Evolutionary conservation across 92 coral and sea anemone genomes (phyloP).

Genomic region (Zoanthus gigantus): DNA sequence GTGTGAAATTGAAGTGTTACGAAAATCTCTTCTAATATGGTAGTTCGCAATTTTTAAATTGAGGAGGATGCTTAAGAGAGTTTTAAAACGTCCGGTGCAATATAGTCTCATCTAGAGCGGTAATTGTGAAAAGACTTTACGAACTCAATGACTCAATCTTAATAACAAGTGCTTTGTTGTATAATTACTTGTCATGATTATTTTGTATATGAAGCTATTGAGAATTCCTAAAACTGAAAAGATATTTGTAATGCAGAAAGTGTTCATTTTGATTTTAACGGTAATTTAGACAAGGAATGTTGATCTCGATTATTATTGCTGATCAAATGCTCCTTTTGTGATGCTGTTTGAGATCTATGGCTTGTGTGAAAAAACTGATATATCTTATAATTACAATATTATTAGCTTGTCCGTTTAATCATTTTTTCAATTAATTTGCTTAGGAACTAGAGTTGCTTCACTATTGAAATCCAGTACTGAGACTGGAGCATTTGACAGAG

Average conservation of each 20-base stretch:
- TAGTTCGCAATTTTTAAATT: too few relatives aligned
- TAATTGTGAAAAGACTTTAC: too few relatives aligned
- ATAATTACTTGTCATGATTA: too few relatives aligned
- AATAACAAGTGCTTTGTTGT: too few relatives aligned
- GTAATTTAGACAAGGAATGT: background rate
- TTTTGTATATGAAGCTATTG: background rate
- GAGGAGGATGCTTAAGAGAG: too few relatives aligned
- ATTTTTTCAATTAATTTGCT: background rate
- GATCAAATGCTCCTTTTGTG: background rate
- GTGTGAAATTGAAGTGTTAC: too few relatives aligned
- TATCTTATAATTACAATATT: too few relatives aligned
- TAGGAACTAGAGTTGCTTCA: slow-evolving; percentile 83
- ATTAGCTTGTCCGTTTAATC: background rate
- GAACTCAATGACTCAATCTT: too few relatives aligned
- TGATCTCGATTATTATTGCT: background rate
- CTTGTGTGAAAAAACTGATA: background rate
- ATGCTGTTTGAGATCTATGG: background rate
- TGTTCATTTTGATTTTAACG: background rate
- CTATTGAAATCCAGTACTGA: slow-evolving; percentile 89
- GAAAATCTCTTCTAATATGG: too few relatives aligned
- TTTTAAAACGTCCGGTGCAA: too few relatives aligned
- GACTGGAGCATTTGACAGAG: slow-evolving; percentile 78
- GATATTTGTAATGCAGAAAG: background rate
- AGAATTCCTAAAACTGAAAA: too few relatives aligned
- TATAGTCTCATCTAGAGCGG: too few relatives aligned